Base-by-base conservation (phyloP, 2,797 vertebrate species). In the Anguilla pacifica region DNA sequence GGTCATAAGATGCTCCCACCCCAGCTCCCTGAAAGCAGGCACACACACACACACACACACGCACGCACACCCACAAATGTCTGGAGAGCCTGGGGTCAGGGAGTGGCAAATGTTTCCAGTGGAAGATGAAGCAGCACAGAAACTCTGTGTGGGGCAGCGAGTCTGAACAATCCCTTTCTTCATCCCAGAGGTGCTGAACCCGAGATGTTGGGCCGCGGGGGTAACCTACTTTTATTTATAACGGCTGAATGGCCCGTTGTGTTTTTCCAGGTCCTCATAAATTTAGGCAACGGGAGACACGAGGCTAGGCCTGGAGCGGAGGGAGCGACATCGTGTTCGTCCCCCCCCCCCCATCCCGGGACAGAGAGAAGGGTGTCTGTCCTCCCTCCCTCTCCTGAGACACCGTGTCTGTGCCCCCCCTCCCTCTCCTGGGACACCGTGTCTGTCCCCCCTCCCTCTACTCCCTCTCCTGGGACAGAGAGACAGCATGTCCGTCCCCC, bases 31-130 rank as follows among this genome's bases (percentile, higher is more conserved):
- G 39, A 72, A 72, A 72, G 19, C 6, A n/a, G 6, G 3, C 59
- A 67, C 39, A 83, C 25, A 55, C 53, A 64, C 67, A 72, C 25
- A 72, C 61, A 53, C 46, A 74, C n/a, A n/a, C n/a, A n/a, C n/a
- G n/a, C 28, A 49, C 59, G 74, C 82, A 35, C 81, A 57, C 83
- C 31, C 81, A 74, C 17, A 31, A 17, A 81, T 49, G 28, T 67
- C 82, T 84, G 39, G 82, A 79, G 87, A 87, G 59, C 70, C 22
- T 39, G 19, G 64, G 87, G 87, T 87, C 82, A 87, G 6, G 53
- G 51, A 57, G 61, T 87, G 81, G 17, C 84, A 84, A 57, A 25
- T 70, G 84, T 87, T 87, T 87, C 87, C 87, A 87, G 49, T 55
- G 51, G 83, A 61, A 59, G 11, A 35, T 51, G n/a, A 55, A 31